A percentile compares a stretch with the other conserved stretches of the same genome.
These are phyloP conservation scores for Cydia amplana DNA, from an alignment of 1,140 invertebrate genomes.

Conservation along the genomic window DNA sequence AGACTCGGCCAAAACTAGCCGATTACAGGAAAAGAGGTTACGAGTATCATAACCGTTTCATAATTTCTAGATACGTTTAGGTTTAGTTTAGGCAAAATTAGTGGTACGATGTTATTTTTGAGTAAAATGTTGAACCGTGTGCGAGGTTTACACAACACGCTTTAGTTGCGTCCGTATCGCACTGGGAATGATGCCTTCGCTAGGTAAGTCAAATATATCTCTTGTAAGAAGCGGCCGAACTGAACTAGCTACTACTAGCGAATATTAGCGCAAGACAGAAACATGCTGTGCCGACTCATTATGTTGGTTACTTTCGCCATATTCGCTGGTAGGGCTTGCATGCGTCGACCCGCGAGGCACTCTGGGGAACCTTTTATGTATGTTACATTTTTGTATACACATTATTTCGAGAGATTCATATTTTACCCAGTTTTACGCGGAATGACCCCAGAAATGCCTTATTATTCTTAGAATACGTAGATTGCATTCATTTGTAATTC, in stretches of 20 bases:
- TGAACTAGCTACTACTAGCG: background rate
- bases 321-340: background rate
- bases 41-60: constrained; percentile 40
- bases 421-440: constrained; percentile 28
- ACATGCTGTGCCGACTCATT: background rate
- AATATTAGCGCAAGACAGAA: background rate
- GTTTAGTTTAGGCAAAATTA: constrained; percentile 70
- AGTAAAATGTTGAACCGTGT: constrained; percentile 63
- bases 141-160: constrained; percentile 44
- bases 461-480: constrained; percentile 23
- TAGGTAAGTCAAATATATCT: constrained; percentile 53
- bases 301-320: background rate
- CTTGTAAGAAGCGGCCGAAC: background rate
- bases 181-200: constrained; percentile 71
- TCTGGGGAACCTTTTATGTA: constrained; percentile 21
- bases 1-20: constrained; percentile 30
- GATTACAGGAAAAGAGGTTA: constrained; percentile 38
- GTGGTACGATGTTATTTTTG: constrained; percentile 65
- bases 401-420: constrained; percentile 26
- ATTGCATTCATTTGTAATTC: constrained; percentile 4
- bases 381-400: constrained; percentile 27
- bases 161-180: constrained; percentile 60
- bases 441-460: constrained; percentile 32
- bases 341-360: background rate
- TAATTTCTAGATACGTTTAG: constrained; percentile 60